phyloP scores from a whole-genome alignment of 2,113 vertebrate genomes.

The Notothenia coriiceps region DNA sequence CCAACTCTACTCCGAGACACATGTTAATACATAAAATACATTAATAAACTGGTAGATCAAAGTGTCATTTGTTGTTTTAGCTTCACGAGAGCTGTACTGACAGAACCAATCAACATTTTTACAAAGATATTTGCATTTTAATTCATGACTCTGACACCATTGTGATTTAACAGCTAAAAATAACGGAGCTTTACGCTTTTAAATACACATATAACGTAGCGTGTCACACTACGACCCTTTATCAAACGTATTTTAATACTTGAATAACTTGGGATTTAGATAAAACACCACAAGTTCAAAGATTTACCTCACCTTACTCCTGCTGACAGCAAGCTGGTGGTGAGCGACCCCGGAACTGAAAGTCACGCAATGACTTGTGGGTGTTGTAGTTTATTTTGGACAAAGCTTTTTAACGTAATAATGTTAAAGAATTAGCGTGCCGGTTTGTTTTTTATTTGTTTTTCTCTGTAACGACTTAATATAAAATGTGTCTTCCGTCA shows the following conservation, averaged over 20 bases:
- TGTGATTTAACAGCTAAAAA: not conserved
- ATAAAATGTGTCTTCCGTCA: not conserved
- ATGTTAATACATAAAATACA: not conserved
- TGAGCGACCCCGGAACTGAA: conserved; percentile 50
- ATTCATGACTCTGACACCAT: not conserved
- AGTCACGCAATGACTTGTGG: conserved; percentile 6
- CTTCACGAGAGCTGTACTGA: not conserved
- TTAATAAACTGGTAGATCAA: fast-evolving
- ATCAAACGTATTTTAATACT: fast-evolving
- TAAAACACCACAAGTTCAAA: conserved; percentile 25
- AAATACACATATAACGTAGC: fast-evolving
- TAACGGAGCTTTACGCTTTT: not conserved
- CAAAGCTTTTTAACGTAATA: fast-evolving
- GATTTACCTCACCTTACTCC: conserved; percentile 47
- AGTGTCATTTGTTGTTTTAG: not conserved
- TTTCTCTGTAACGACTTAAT: not conserved
- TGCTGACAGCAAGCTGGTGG: not conserved
- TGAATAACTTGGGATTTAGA: not conserved
- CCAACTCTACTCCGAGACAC: not conserved
- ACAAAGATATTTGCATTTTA: not conserved
- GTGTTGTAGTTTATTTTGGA: conserved; percentile 22
- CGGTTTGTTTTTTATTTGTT: not conserved
- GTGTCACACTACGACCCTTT: fast-evolving
- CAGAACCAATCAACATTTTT: not conserved
- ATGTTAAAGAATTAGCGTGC: fast-evolving